Conservation (phyloP, 2,113 vertebrate species). For the Sylvilagus bachmani region DNA sequence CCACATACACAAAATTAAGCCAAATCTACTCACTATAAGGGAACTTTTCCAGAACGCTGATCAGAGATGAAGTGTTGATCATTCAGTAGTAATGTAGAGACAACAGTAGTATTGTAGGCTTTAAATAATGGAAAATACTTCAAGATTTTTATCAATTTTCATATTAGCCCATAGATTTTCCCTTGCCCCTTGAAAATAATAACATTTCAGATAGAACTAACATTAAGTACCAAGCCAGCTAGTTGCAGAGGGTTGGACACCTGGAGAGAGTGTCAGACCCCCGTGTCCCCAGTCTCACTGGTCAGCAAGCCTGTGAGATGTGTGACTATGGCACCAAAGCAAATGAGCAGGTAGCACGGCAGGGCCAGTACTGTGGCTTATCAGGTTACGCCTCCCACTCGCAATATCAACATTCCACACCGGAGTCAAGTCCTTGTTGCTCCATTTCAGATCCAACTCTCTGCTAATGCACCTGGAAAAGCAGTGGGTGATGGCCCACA, state of each 20-base stretch:
- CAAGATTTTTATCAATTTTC: neutral
- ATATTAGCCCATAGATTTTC: neutral
- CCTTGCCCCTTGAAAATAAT: neutral
- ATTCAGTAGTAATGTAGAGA: neutral
- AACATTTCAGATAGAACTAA: neutral
- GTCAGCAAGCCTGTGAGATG: neutral
- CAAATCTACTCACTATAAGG: neutral
- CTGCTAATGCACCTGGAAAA: no score
- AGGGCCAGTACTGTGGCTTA: no score
- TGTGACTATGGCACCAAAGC: neutral
- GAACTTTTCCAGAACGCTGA: neutral
- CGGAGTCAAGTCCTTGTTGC: no score
- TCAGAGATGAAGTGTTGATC: neutral
- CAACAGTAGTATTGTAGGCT: neutral
- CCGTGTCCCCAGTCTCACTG: neutral
- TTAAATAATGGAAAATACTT: neutral
- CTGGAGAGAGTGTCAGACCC: neutral
- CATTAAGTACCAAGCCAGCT: neutral
- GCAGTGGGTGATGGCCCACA: no score
- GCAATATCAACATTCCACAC: no score
- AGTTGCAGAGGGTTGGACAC: neutral
- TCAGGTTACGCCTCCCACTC: no score
- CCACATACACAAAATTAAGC: neutral
- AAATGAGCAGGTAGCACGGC: neutral
- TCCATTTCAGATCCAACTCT: no score